Evolutionary conservation across 2,797 vertebrate species (phyloP).

Genomic region (Trichosurus vulpecula): DNA sequence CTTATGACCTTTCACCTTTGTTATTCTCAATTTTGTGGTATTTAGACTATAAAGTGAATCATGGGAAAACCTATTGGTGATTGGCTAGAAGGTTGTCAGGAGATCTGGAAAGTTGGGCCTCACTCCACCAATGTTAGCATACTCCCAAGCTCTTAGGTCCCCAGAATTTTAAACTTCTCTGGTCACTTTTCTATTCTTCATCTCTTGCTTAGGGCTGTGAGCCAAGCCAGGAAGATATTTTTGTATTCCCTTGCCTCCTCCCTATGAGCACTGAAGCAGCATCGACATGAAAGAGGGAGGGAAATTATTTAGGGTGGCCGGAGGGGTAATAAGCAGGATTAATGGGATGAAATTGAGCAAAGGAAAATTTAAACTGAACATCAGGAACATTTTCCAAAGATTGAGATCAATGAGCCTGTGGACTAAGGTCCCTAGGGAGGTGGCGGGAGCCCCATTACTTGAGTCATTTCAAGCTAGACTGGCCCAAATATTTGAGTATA

Average conservation of each 20-base stretch:
- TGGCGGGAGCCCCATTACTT: conserved; percentile 83
- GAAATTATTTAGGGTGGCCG: conserved; percentile 80
- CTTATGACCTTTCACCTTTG: conserved; percentile 41
- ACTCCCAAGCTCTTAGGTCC: conserved; percentile 15
- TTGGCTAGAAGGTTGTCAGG: conserved; percentile 46
- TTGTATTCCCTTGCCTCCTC: conserved; percentile 65
- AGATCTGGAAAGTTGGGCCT: conserved; percentile 71
- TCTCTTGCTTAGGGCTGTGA: conserved; percentile 53
- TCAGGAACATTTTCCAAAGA: conserved; percentile 85
- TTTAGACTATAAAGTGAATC: conserved; percentile 45
- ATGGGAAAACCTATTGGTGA: conserved; percentile 69
- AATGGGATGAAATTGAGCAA: conserved; percentile 82
- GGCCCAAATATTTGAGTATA: conserved; percentile 86
- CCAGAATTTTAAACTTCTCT: conserved; percentile 66
- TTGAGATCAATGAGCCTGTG: conserved; percentile 82
- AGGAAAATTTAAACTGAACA: conserved; percentile 84
- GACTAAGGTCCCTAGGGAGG: conserved; percentile 82
- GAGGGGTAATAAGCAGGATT: conserved; percentile 81
- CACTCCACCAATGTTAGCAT: conserved; percentile 32
- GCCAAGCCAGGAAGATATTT: conserved; percentile 73
- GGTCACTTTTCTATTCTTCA: conserved; percentile 69
- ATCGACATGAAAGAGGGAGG: conserved; percentile 79
- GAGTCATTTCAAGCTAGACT: conserved; percentile 84
- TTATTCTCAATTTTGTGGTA: conserved; percentile 54
- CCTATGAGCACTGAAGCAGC: conserved; percentile 79